Evolutionary conservation across 2,797 vertebrate genomes (phyloP).

Genomic region (Bryconaethiops microstoma): DNA sequence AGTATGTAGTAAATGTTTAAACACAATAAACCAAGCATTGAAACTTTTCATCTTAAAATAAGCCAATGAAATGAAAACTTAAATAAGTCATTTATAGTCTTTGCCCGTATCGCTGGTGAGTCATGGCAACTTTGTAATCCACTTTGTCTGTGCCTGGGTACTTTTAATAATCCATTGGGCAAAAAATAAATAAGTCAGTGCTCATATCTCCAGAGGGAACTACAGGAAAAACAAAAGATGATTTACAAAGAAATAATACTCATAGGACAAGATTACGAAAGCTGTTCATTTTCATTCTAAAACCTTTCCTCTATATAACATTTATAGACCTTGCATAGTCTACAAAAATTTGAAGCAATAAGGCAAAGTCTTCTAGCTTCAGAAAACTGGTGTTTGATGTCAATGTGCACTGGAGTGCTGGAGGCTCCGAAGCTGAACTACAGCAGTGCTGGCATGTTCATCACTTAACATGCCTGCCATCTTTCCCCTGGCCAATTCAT

Average conservation of each 20-base stretch:
- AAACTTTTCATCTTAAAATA: not conserved
- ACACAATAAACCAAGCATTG: not conserved
- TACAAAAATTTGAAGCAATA: not conserved
- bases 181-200: not conserved
- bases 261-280: not conserved
- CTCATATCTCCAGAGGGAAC: not conserved
- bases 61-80: too few species aligned
- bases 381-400: conserved; percentile 10
- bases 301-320: not conserved
- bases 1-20: not conserved
- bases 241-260: not conserved
- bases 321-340: not conserved
- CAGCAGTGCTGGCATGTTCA: conserved; percentile 18
- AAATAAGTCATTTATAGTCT: not conserved
- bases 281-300: not conserved
- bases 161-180: not conserved
- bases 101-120: not conserved
- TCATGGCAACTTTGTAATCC: conserved; percentile 2
- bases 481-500: conserved; percentile 50
- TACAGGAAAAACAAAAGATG: not conserved
- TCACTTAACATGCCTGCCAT: conserved; percentile 22
- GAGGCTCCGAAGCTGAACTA: conserved; percentile 15
- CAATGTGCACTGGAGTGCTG: not conserved
- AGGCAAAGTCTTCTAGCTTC: not conserved
- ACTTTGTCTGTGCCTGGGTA: not conserved